Evolutionary conservation across 2,113 vertebrate species (phyloP).

Genomic region (Chiloscyllium plagiosum): DNA sequence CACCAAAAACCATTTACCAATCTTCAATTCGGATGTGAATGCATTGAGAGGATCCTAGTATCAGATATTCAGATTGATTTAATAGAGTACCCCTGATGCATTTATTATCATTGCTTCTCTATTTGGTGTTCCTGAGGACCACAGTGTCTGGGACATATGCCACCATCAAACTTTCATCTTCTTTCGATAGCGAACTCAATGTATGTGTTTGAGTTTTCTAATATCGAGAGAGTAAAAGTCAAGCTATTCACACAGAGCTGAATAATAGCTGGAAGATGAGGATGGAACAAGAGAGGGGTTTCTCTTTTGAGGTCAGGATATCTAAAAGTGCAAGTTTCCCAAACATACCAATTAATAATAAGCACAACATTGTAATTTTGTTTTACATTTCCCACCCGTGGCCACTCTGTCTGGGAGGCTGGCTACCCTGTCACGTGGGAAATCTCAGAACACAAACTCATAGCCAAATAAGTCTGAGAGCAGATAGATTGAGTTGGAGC

Average conservation of each 20-base stretch:
- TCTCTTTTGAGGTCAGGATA: background rate
- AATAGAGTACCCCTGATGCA: too few relatives aligned
- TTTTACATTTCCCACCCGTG: background rate
- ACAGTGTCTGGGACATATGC: background rate
- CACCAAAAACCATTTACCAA: background rate
- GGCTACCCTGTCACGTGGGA: background rate
- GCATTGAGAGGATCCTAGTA: background rate
- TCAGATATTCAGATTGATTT: background rate
- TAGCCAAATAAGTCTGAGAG: background rate
- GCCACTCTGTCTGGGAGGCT: background rate
- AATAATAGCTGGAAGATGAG: background rate
- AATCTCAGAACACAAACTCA: background rate
- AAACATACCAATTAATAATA: background rate
- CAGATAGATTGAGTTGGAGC: background rate
- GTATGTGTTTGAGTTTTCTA: background rate
- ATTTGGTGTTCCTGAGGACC: background rate
- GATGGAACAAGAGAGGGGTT: background rate
- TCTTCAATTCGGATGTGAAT: background rate
- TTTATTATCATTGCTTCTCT: background rate
- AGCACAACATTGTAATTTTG: background rate
- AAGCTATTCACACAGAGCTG: background rate
- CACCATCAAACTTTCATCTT: background rate
- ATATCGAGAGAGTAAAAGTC: background rate
- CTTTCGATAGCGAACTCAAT: background rate
- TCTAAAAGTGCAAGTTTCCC: background rate